Base-by-base conservation (phyloP, 2,888 invertebrate genomes). In the Hypena proboscidalis region DNA sequence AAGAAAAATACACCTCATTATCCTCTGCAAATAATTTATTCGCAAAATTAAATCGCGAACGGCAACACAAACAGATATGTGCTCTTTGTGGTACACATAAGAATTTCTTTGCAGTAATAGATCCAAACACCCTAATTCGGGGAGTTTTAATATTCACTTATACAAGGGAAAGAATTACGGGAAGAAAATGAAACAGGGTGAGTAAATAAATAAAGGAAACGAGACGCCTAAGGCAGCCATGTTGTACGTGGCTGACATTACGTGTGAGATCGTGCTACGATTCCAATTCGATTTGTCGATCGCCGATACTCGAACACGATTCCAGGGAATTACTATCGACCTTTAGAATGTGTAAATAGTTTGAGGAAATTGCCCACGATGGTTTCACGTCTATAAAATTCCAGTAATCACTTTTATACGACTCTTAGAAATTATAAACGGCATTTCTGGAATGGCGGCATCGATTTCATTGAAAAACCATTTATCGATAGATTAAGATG, bases 91-190 rank as follows among this genome's bases (percentile, higher is more conserved):
- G 64, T 56, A 19, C 31, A 51, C 21, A 54, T 70, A 77, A 72
- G 72, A 64, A 44, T 53, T 46, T 52, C 30, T 68, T 72, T 70
- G 23, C 51, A 37, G 19, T 51, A 62, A 58, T 48, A 46, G 47
- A 37, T 37, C 52, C 42, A 29, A 41, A 50, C 66, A 73, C 76
- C 77, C 79, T 79, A 74, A 83, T 82, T 78, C 78, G 49, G 72
- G 68, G 76, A 75, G 80, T 81, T 86, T 85, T 86, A 86, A 85
- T 87, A 87, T 88, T 88, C 83, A 83, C 82, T 86, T 88, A 80
- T 78, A 82, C 82, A 75, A 77, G 82, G 83, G 83, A 83, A 86
- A 86, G 88, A 89, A 90, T 90, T 89, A 87, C 87, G 73, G 72
- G 74, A 79, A 84, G 86, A 83, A 86, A 87, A 90, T 89, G 85